Percentiles rank a stretch among this genome's conserved stretches.
Conservation (phyloP, 2,113 vertebrate genomes). For the Burhinus oedicnemus region DNA sequence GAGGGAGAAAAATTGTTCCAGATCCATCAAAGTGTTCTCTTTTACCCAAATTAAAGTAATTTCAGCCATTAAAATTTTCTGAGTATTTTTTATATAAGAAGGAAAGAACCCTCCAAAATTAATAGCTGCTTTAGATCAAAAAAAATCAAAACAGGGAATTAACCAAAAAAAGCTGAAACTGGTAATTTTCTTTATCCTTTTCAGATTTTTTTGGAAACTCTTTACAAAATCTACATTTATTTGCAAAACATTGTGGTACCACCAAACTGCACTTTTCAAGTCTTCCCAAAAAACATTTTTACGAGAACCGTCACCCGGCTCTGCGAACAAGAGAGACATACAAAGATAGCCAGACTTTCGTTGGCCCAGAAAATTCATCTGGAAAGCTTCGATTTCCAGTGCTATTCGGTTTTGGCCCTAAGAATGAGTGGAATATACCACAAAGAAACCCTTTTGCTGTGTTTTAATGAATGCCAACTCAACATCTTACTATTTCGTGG, state of each 20-base stretch:
- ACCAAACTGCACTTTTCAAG: neutral
- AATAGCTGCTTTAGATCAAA: neutral
- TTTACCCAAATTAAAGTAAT: neutral
- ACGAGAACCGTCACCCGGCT: neutral
- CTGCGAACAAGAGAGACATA: neutral
- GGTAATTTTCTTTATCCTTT: neutral
- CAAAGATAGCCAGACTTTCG: neutral
- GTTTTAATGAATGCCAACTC: neutral
- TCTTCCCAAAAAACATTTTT: neutral
- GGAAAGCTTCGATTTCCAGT: neutral
- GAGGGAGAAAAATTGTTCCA: neutral
- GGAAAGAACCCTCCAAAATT: neutral
- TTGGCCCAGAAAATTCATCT: neutral
- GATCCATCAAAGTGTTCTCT: neutral
- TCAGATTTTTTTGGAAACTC: neutral
- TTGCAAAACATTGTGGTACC: neutral
- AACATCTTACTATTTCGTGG: neutral
- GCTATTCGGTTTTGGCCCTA: neutral
- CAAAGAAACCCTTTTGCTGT: neutral
- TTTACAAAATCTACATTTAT: neutral
- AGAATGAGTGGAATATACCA: neutral
- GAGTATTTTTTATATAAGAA: neutral
- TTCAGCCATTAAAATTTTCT: neutral
- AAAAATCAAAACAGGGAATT: neutral
- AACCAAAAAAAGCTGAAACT: neutral